phyloP scores from a whole-genome alignment of 2,888 invertebrate species.

The Hofmannophila pseudospretella region DNA sequence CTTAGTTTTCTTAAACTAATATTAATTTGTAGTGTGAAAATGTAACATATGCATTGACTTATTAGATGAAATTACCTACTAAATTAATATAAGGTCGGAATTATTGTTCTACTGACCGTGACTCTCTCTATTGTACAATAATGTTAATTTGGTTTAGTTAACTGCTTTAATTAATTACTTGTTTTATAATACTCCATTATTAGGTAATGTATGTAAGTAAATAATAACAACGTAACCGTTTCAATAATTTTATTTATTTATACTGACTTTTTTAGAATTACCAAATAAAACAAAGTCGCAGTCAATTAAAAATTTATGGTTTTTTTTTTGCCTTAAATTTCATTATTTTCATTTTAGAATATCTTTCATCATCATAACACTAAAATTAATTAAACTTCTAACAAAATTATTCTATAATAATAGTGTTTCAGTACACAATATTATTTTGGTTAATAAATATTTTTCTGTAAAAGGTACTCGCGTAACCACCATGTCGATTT shows the following conservation, averaged over 20 bases:
- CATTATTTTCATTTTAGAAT: conserved; percentile 19
- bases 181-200: too few relatives aligned
- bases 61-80: too few relatives aligned
- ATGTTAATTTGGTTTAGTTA: too few relatives aligned
- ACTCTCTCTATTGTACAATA: too few relatives aligned
- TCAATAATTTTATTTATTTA: conserved; percentile 2
- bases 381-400: conserved; percentile 18
- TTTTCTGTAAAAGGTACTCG: conserved; percentile 67
- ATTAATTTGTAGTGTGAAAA: too few relatives aligned
- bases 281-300: conserved; percentile 23
- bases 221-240: neutral
- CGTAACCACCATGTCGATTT: conserved; percentile 63
- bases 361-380: conserved; percentile 27
- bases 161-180: too few relatives aligned
- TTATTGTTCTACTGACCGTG: too few relatives aligned
- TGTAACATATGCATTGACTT: too few relatives aligned
- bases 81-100: too few relatives aligned
- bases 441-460: conserved; percentile 33
- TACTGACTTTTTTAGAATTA: neutral
- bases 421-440: conserved; percentile 24
- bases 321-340: conserved; percentile 17
- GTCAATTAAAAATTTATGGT: conserved; percentile 16
- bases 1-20: too few relatives aligned
- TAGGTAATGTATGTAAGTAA: neutral
- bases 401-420: conserved; percentile 7